These are phyloP conservation scores for Antedon bifida DNA, from an alignment of 35 echinoderm and acorn worm genomes.

Conservation along the genomic window DNA sequence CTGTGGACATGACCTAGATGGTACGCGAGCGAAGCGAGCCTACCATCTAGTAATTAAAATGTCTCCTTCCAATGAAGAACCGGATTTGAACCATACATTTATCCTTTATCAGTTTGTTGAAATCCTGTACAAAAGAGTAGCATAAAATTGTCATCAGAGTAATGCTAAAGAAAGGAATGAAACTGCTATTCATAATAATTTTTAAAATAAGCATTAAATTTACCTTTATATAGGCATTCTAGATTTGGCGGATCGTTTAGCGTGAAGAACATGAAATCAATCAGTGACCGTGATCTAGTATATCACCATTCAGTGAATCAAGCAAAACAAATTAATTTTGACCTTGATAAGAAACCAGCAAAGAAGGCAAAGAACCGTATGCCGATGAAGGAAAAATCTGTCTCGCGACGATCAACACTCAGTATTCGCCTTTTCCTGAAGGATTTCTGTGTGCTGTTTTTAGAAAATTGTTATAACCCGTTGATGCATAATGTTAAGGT, in stretches of 20 bases:
- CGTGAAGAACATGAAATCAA: constrained; percentile 83
- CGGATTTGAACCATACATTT: too few species aligned
- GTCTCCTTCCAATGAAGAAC: too few species aligned
- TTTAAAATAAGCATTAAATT: too few species aligned
- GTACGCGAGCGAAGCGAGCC: too few species aligned
- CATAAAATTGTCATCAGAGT: too few species aligned
- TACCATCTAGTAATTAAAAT: too few species aligned
- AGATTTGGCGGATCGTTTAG: constrained; percentile 85
- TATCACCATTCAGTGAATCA: constrained; percentile 48
- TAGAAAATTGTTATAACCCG: constrained; percentile 95
- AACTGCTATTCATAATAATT: too few species aligned
- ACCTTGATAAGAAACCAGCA: constrained; percentile 45
- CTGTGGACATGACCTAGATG: too few species aligned
- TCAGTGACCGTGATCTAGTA: constrained; percentile 78
- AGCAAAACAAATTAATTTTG: constrained; percentile 65
- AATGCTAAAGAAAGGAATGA: too few species aligned
- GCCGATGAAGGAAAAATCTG: constrained; percentile 55
- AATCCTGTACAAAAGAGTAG: too few species aligned
- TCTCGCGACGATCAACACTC: constrained; percentile 61
- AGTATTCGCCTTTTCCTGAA: constrained; percentile 82
- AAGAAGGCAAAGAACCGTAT: constrained; percentile 70
- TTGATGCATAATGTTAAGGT: constrained; percentile 90
- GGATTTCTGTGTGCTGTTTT: constrained; percentile 74
- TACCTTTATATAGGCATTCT: constrained; percentile 48
- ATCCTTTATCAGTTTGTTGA: too few species aligned